Base-by-base conservation (phyloP, 2,888 invertebrate species). In the Bombyx huttoni region DNA sequence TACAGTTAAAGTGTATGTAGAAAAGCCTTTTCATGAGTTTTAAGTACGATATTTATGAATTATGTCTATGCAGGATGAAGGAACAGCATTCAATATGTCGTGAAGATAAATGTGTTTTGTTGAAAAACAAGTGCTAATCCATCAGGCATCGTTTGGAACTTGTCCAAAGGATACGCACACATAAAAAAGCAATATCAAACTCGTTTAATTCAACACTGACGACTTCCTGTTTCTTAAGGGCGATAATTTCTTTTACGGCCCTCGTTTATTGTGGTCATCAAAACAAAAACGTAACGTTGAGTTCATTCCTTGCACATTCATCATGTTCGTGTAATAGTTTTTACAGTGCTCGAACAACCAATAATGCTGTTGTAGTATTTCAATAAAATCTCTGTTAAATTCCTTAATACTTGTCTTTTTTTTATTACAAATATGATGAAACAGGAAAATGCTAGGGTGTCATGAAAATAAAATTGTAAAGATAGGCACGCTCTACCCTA, bases 21-120 rank as follows among this genome's bases (percentile, higher is more conserved):
- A 24, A 24, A 24, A 24, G 5, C 24, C 24, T 24, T 24, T 24
- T 24, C 24, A 24, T 24, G 5, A 24, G 24, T 24, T 5, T 24
- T 24, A 24, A 24, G 24, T 24, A 24, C 24, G 24, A 24, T 3
- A 24, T 24, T 24, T 24, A 1, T 24, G 5, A 24, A 24, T 0
- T 3, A 24, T 24, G 5, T 24, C 24, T 48, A 13, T 52, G 34
- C 49, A 51, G 48, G 52, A 45, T 52, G 40, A 49, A 46, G 49
- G 50, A 10, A 2, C 40, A 24, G 24, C 24, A 24, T 58, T 55
- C 58, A 60, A 60, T 58, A 56, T 56, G 59, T 53, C 55, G 54
- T 52, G 58, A 59, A 65, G 68, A 69, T 69, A 65, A 67, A 72
- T 70, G 67, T 67, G 65, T 70, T 67, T 70, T 64, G 65, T 66